phyloP scores from a whole-genome alignment of 2,888 invertebrate genomes.

The Phania funesta region DNA sequence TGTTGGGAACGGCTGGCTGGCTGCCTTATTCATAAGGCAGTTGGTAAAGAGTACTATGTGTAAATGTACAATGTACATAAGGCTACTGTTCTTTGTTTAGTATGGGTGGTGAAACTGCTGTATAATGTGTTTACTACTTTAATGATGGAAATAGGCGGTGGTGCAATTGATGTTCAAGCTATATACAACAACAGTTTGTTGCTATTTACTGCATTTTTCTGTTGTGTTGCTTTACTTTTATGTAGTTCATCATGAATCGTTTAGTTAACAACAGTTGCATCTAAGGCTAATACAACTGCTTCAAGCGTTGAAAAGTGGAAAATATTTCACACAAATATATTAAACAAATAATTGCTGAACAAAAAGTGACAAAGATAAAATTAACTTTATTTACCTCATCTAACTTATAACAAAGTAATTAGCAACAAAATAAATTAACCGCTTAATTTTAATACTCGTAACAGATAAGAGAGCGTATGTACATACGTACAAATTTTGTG shows the following conservation, averaged over 20 bases:
- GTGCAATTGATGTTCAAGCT: neutral
- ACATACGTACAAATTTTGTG: no score
- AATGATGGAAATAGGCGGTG: neutral
- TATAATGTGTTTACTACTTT: neutral
- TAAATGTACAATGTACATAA: neutral
- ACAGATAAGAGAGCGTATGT: no score
- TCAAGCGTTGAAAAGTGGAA: neutral
- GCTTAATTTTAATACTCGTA: no score
- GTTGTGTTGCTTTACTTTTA: neutral
- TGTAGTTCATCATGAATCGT: conserved; percentile 20
- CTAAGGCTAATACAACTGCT: neutral
- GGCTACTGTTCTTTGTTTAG: neutral
- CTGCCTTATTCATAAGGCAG: no score
- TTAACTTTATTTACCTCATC: neutral
- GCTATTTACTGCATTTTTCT: conserved; percentile 9
- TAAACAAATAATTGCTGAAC: neutral
- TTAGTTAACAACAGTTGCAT: conserved; percentile 5
- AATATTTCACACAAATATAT: neutral
- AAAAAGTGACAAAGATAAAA: neutral
- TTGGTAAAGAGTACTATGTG: neutral
- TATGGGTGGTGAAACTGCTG: neutral
- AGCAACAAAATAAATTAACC: neutral
- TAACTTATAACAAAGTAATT: neutral
- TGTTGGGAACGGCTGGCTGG: no score
- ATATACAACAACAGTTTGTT: neutral